Base-by-base conservation (phyloP, 2,888 invertebrate species). In the Parapristionchus giblindavisi region DNA sequence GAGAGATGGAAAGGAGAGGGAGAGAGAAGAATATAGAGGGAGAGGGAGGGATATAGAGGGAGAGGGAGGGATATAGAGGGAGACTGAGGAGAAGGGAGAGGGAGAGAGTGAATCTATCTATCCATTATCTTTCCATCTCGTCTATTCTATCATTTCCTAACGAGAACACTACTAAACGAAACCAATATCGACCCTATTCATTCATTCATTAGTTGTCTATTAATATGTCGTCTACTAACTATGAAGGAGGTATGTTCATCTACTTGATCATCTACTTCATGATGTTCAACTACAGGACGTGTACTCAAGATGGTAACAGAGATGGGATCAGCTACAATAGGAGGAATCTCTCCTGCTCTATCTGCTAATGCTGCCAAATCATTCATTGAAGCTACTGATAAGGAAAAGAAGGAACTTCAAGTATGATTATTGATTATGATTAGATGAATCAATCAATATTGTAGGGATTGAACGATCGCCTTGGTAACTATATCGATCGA, bases 401-500 rank as follows among this genome's bases (percentile, higher is more conserved):
- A 87, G 82, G 90, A 90, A 85, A 90, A 90, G 89, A 89, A 89
- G 82, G 89, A 89, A 79, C 87, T 90, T 87, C 83, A 83, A 76
- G 78, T 79, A 61, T 34, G 63, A 63, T 27, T 29, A 88, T 54
- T 14, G 54, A 54, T 21, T 40, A 65, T 24, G 63, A 40, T 21
- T 11, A 24, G 14, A 40, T n/a, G 21, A 14, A 38, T 40, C n/a
- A 24, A 38, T 38, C 24, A 2, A 40, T 63, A 56, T 89, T 81
- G 78, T 77, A 85, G 79, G 86, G 86, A 63, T 84, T 91, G 80
- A 91, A 91, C 85, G 90, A 90, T 83, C 87, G 90, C 77, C 89
- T 90, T 79, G 90, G 89, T 83, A 88, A 87, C 87, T 91, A 91
- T 87, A 90, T 91, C 79, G 90, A 91, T 84, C 89, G 87, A n/a